phyloP scores from a whole-genome alignment of 2,797 vertebrate species.

The Anguilla marmorata region DNA sequence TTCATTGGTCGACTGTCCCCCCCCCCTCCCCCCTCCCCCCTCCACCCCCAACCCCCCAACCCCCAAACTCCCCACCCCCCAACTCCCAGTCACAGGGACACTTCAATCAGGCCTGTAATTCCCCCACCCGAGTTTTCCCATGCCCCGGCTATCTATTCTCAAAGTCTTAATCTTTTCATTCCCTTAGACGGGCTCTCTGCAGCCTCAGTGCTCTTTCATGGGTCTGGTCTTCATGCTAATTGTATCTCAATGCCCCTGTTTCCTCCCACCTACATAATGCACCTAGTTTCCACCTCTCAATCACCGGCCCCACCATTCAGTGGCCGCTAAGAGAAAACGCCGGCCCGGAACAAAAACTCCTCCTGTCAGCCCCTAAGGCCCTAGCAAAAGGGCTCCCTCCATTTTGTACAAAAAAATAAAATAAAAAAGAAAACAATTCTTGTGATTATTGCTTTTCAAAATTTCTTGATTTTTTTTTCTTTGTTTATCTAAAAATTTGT shows the following conservation, averaged over 20 bases:
- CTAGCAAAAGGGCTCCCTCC: not conserved
- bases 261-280: slow-evolving; percentile 79
- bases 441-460: slow-evolving; percentile 30
- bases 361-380: not conserved
- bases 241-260: slow-evolving; percentile 73
- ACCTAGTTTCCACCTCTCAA: slow-evolving; percentile 69
- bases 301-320: slow-evolving; percentile 49
- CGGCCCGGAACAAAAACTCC: slow-evolving; percentile 40
- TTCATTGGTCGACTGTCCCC: slow-evolving; percentile 67
- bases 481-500: not conserved
- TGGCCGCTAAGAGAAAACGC: slow-evolving; percentile 59
- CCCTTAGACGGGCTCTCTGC: slow-evolving; percentile 65
- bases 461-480: slow-evolving; percentile 10
- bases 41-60: slow-evolving; percentile 33
- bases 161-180: slow-evolving; percentile 76
- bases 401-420: slow-evolving; percentile 44
- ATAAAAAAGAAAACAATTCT: not conserved
- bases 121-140: slow-evolving; percentile 72
- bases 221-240: slow-evolving; percentile 80
- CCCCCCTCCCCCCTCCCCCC: slow-evolving; percentile 36
- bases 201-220: slow-evolving; percentile 67
- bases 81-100: slow-evolving; percentile 57
- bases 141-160: slow-evolving; percentile 77
- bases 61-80: slow-evolving; percentile 33
- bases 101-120: slow-evolving; percentile 55